Base-by-base conservation (phyloP, 1,140 invertebrate species). In the Anthonomus grandis region DNA sequence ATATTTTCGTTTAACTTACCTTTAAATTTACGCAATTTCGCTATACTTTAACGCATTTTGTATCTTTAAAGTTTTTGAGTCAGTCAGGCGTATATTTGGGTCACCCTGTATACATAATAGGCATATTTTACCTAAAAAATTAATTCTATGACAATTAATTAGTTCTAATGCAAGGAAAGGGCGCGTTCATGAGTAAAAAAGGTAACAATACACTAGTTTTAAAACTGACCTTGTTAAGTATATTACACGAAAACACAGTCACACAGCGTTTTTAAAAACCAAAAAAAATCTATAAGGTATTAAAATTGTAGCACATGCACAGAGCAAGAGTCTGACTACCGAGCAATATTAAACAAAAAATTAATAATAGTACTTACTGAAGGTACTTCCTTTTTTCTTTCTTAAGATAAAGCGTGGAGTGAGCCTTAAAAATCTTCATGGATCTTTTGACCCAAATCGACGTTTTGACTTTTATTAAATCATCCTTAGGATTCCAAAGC, bases 291-390 rank as follows among this genome's bases (percentile, higher is more conserved):
- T 27, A 15, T 45, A 42, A 57, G 21, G 27, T 48, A 57, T 50
- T 57, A 57, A 50, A 56, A 70, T 62, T 69, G 62, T 70, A 66
- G 68, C 66, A 70, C 70, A 66, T 67, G 68, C 70, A 70, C 68
- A 69, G 63, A 67, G 67, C 67, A 71, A 70, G 65, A 72, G 68
- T 72, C 69, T 70, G 67, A 70, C 57, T 61, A 66, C 55, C 61
- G 64, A 70, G 68, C 65, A 70, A 69, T 67, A 68, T 53, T 62
- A 59, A n/a, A n/a, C n/a, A n/a, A 63, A 63, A 63, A 57, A 13
- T 47, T 44, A 52, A 41, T 51, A 41, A 47, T 54, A 66, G 37
- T 41, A 41, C 38, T 23, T 9, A 34, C 37, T 8, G 42, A 54
- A 53, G 21, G 31, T 52, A 21, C 50, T 53, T 53, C 50, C 50